Base-by-base conservation (phyloP, 2,888 invertebrate genomes). In the Drosophila buzzatii region DNA sequence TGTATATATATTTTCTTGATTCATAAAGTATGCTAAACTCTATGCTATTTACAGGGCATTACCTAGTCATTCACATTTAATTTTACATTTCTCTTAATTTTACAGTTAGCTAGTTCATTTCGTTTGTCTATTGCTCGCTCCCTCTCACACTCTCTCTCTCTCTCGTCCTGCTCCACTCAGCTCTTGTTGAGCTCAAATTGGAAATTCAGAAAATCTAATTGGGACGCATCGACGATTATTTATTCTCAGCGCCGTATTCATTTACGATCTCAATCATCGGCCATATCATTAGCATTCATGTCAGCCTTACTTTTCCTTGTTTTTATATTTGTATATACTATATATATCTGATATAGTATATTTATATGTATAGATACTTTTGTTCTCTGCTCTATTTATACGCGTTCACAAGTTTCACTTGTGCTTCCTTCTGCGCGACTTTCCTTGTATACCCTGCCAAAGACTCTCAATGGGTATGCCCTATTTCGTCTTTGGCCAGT, bases 371-470 rank as follows among this genome's bases (percentile, higher is more conserved):
- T 42, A 3, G 23, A 12, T 12, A n/a, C 7, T 39, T 39, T 9
- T 37, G n/a, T 31, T 63, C 1, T 27, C 16, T 58, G 61, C n/a
- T 60, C 66, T 72, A 77, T 66, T 74, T 74, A 63, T 79, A 74
- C 31, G 60, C 55, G 55, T 76, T 72, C 62, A 60, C 61, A 53
- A 53, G 57, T 70, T 70, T 66, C 66, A 55, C 65, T 77, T 71
- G 77, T 52, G 55, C 57, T 60, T 61, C 59, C 56, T 68, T 68
- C 61, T 23, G 20, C n/a, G 2, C 16, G 37, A 5, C 16, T 39
- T 23, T 37, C 39, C 53, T 39, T 51, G 39, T 9, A 66, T 75
- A 77, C 75, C 39, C 47, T 59, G 59, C 8, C 9, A 14, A n/a
- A 41, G 41, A 4, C 23, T 23, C 6, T 14, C 35, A n/a, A 10